Percentiles rank a stretch among this genome's conserved stretches.
phyloP scores from a whole-genome alignment of 2,797 vertebrate genomes.

The Agapornis canus region DNA sequence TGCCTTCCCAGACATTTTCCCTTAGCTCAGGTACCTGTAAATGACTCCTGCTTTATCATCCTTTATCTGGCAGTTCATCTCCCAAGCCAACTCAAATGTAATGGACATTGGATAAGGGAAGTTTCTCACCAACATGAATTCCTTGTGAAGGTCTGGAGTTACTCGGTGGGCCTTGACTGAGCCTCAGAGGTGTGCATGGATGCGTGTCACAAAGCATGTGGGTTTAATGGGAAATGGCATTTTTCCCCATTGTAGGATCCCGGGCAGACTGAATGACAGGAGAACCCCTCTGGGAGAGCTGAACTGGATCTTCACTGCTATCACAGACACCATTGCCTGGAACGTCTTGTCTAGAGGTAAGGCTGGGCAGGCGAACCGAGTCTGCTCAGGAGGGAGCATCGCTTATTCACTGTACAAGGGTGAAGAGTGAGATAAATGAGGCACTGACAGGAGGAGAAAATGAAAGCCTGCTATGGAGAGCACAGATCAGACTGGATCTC shows the following conservation, averaged over 20 bases:
- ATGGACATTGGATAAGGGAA: neutral
- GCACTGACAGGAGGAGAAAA: neutral
- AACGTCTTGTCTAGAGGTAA: conserved; percentile 96
- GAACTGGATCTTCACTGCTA: conserved; percentile 99
- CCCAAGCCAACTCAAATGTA: too few species aligned
- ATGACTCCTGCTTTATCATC: neutral
- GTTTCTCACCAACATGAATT: neutral
- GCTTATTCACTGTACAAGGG: neutral
- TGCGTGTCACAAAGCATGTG: rapidly evolving
- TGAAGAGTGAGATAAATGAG: neutral
- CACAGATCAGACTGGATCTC: neutral
- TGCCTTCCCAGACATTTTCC: neutral
- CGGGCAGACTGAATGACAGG: conserved; percentile 94
- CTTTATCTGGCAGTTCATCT: neutral
- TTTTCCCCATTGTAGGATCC: conserved; percentile 82
- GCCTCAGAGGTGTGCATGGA: neutral
- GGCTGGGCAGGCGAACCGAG: neutral
- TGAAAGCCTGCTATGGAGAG: neutral
- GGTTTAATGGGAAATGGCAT: neutral
- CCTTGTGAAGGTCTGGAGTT: neutral
- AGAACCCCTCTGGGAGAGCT: conserved; percentile 96
- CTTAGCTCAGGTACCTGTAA: neutral
- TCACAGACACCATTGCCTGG: conserved; percentile 98
- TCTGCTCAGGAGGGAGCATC: neutral
- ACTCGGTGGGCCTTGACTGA: neutral